A percentile compares a stretch with the other conserved stretches of the same genome.
Conservation (phyloP, 2,797 vertebrate species). For the Notolabrus celidotus region DNA sequence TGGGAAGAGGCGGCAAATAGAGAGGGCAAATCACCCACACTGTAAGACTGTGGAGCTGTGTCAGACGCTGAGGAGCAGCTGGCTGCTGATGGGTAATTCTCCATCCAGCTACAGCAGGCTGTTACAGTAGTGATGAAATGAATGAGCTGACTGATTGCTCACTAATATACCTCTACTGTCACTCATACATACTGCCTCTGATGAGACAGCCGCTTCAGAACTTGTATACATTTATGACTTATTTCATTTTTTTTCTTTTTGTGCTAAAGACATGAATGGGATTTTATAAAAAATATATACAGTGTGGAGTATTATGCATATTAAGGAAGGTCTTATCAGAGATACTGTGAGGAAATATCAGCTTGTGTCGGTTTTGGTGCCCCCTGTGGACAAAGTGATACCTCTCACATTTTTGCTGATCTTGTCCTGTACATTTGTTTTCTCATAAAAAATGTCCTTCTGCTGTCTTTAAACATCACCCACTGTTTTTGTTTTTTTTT, state of each 20-base stretch:
- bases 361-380: too few species aligned
- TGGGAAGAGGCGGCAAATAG: conserved; percentile 10
- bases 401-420: too few species aligned
- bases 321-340: too few species aligned
- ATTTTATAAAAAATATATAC: too few species aligned
- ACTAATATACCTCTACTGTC: conserved; percentile 18
- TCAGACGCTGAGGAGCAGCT: conserved; percentile 48
- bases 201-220: conserved; percentile 4
- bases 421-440: too few species aligned
- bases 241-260: neutral
- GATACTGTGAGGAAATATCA: too few species aligned
- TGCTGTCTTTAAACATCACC: too few species aligned
- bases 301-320: too few species aligned
- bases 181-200: conserved; percentile 11
- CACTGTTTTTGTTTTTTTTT: too few species aligned
- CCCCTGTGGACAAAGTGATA: too few species aligned
- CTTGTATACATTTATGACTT: neutral
- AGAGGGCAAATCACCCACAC: conserved; percentile 48
- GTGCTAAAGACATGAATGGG: neutral
- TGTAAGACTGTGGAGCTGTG: conserved; percentile 37
- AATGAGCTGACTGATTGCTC: conserved; percentile 41
- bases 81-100: conserved; percentile 51
- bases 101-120: conserved; percentile 22
- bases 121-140: conserved; percentile 16
- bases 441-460: too few species aligned